These are phyloP conservation scores for Pristis pectinata DNA, from an alignment of 2,797 vertebrate genomes.

Conservation along the genomic window DNA sequence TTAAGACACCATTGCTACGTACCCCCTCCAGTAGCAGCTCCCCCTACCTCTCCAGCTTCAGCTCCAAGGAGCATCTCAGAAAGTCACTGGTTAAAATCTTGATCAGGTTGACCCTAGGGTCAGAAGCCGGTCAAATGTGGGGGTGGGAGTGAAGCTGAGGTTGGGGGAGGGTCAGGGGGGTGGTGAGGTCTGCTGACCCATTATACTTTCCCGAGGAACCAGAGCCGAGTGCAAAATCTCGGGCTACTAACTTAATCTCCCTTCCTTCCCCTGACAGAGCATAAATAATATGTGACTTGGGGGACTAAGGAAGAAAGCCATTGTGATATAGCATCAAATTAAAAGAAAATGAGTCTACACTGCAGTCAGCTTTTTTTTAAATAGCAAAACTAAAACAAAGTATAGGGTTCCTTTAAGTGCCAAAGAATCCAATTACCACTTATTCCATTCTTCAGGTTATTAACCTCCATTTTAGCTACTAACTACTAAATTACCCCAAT, in stretches of 20 bases:
- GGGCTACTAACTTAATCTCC: background rate
- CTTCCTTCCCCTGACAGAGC: background rate
- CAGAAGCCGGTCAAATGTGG: background rate
- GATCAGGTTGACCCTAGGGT: background rate
- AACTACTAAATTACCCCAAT: slow-evolving; percentile 37
- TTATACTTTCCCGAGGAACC: background rate
- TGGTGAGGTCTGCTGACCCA: background rate
- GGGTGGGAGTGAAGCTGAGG: too few relatives aligned
- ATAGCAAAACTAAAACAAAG: slow-evolving; percentile 30
- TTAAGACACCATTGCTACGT: background rate
- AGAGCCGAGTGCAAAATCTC: background rate
- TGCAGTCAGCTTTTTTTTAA: slow-evolving; percentile 22
- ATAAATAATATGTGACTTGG: slow-evolving; percentile 30
- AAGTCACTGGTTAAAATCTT: background rate
- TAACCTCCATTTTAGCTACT: slow-evolving; percentile 37
- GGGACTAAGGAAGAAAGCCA: background rate
- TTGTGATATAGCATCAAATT: slow-evolving; percentile 20
- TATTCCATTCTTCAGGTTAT: slow-evolving; percentile 34
- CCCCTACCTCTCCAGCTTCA: background rate
- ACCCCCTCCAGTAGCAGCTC: background rate
- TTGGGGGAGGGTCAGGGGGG: too few relatives aligned
- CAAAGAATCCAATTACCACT: slow-evolving; percentile 36
- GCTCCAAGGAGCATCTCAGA: background rate
- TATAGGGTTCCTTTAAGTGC: slow-evolving; percentile 19
- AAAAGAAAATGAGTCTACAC: background rate